These are phyloP conservation scores for Pardosa pseudoannulata DNA, from an alignment of 2,888 invertebrate genomes.

Conservation along the genomic window DNA sequence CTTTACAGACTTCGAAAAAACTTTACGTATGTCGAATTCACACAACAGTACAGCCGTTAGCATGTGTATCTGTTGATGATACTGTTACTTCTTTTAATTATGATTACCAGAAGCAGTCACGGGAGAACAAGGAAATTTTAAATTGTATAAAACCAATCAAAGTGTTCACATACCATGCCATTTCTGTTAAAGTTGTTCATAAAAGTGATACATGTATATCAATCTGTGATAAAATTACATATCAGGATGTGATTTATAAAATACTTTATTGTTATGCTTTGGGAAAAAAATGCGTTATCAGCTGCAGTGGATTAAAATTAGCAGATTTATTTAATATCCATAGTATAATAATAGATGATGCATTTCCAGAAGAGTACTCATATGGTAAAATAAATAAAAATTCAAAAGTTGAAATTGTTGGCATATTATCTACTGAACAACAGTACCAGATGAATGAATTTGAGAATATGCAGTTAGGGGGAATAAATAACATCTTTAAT, in stretches of 20 bases:
- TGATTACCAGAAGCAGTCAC: neutral
- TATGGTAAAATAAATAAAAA: constrained; percentile 24
- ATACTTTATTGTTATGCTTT: constrained; percentile 29
- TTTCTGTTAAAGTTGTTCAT: constrained; percentile 19
- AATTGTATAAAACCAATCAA: constrained; percentile 6
- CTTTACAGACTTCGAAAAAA: neutral
- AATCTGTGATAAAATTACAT: neutral
- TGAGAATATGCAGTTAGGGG: neutral
- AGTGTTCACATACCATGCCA: neutral
- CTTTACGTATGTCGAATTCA: constrained; percentile 16
- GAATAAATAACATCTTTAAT: neutral
- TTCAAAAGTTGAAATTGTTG: constrained; percentile 33
- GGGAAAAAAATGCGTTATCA: constrained; percentile 26
- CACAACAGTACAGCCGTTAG: neutral
- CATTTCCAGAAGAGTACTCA: neutral
- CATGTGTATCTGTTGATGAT: constrained; percentile 15
- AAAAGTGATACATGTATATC: neutral
- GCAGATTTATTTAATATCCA: constrained; percentile 31
- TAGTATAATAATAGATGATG: constrained; percentile 20
- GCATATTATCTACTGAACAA: constrained; percentile 18
- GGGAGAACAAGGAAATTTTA: neutral
- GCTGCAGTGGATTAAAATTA: neutral
- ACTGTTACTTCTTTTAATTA: constrained; percentile 2
- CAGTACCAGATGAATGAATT: constrained; percentile 1
- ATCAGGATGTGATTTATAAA: neutral